Conservation (phyloP, 2,888 invertebrate genomes). For the Amphimallon solstitiale region DNA sequence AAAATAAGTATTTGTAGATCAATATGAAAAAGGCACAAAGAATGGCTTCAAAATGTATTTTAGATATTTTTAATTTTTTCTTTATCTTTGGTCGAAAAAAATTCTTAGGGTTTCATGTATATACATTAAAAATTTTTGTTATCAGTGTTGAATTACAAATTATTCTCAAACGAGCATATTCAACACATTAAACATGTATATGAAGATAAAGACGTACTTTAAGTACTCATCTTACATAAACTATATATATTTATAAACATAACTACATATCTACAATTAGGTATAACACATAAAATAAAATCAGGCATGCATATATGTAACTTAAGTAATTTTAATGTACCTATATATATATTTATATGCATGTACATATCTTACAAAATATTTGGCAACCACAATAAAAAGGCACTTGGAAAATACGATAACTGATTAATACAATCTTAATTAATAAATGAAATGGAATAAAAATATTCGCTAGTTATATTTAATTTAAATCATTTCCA, state of each 20-base stretch:
- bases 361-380: slow-evolving; percentile 14
- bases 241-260: slow-evolving; percentile 26
- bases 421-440: background rate
- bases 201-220: slow-evolving; percentile 5
- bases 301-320: background rate
- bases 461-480: background rate
- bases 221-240: slow-evolving; percentile 25
- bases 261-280: slow-evolving; percentile 18
- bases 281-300: slow-evolving; percentile 19
- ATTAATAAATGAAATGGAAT: background rate
- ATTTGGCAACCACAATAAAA: slow-evolving; percentile 30
- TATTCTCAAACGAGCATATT: no score
- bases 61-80: background rate
- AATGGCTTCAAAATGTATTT: slow-evolving; percentile 4
- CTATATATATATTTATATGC: background rate
- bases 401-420: slow-evolving; percentile 14
- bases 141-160: no score
- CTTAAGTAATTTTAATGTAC: background rate
- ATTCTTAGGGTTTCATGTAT: no score
- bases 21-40: slow-evolving; percentile 13
- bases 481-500: background rate
- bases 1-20: slow-evolving; percentile 13
- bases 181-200: no score
- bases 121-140: no score
- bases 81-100: no score